Evolutionary conservation across 2,797 vertebrate species (phyloP).

Genomic region (Bradypodion ventrale): DNA sequence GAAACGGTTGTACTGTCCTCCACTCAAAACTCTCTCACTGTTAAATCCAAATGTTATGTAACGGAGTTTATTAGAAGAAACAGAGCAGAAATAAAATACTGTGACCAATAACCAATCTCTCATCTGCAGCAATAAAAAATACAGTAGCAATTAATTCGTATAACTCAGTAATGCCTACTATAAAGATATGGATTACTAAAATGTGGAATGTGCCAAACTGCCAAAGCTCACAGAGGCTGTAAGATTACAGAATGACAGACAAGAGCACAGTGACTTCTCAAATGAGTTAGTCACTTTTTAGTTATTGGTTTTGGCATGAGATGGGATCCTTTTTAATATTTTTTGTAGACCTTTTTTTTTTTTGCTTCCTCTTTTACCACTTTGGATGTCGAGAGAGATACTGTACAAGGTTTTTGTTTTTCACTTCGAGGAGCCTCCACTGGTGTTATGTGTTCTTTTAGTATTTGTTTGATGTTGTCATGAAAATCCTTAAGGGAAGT

Average conservation of each 20-base stretch:
- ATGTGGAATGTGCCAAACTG: neutral
- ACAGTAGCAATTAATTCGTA: neutral
- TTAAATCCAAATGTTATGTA: conserved; percentile 25
- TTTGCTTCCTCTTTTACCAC: too few relatives aligned
- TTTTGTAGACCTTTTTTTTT: neutral
- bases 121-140: neutral
- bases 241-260: neutral
- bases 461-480: too few relatives aligned
- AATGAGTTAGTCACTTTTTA: neutral
- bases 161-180: neutral
- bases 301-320: neutral
- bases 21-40: neutral
- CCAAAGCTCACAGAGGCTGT: conserved; percentile 2
- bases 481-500: too few relatives aligned
- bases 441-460: too few relatives aligned
- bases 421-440: too few relatives aligned
- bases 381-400: too few relatives aligned
- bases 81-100: conserved; percentile 7
- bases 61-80: conserved; percentile 14
- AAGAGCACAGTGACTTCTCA: conserved; percentile 2
- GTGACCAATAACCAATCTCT: conserved; percentile 16
- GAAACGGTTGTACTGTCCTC: neutral
- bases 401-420: too few relatives aligned
- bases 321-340: neutral
- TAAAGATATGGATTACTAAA: neutral